A percentile compares a stretch with the other conserved stretches of the same genome.
Conservation (phyloP, 1,140 invertebrate genomes). For the Aphaenogaster floridana region DNA sequence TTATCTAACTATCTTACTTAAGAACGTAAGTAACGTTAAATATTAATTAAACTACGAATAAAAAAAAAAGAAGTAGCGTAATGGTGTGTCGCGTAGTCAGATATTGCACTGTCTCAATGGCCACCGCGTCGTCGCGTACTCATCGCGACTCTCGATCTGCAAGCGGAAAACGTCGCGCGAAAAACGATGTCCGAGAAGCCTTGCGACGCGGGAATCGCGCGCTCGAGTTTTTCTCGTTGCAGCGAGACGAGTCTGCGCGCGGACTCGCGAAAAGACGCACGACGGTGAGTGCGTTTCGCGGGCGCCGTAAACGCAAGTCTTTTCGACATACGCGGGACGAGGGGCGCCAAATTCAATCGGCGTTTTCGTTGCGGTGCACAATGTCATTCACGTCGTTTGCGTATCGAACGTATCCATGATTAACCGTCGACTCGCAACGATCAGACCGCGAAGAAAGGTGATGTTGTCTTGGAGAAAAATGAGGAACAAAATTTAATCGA, state of each 20-base stretch:
- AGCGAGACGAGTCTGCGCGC: not conserved
- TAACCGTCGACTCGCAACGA: slow-evolving; percentile 4
- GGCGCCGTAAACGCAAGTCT: not conserved
- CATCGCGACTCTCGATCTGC: not conserved
- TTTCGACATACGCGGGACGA: not conserved
- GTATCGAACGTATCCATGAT: slow-evolving; percentile 12
- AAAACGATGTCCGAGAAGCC: not conserved
- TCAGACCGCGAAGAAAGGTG: not conserved
- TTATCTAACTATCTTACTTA: slow-evolving; percentile 48
- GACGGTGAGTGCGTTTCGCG: not conserved
- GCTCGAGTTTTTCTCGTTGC: not conserved
- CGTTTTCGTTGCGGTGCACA: not conserved
- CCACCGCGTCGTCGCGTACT: slow-evolving; percentile 32
- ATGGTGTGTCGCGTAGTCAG: slow-evolving; percentile 37
- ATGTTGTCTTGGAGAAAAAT: not conserved
- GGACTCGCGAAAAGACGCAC: not conserved
- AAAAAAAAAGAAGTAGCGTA: slow-evolving; percentile 23
- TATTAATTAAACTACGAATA: slow-evolving; percentile 50
- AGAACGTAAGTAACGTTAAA: slow-evolving; percentile 35
- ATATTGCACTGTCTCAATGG: slow-evolving; percentile 68
- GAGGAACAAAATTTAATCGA: slow-evolving; percentile 13
- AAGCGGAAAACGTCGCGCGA: not conserved
- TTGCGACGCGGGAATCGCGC: not conserved
- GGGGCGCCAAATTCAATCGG: not conserved
- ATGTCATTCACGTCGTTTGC: not conserved